Evolutionary conservation across 1,140 invertebrate genomes (phyloP), one percentile per base, ranked within the genome.

Genomic region (Leptinotarsa defecta): DNA sequence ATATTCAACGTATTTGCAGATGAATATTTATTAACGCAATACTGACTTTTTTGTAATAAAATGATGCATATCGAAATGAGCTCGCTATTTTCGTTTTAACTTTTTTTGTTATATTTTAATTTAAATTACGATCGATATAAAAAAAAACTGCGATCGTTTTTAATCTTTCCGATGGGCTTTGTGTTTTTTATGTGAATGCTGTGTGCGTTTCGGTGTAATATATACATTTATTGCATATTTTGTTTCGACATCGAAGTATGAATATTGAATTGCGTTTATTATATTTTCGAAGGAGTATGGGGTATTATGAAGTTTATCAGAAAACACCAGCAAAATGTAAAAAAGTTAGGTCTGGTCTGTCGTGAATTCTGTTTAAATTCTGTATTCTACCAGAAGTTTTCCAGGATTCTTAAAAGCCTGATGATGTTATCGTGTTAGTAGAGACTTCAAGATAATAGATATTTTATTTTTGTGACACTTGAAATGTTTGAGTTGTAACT

Each of bases 31-130:
- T 79, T 77, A 65, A 74, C 72, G 68, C 74, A 71, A 57, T 74
- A 76, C 78, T 74, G 78, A 76, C 69, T 76, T 79, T 79, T 79
- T 79, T 79, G 75, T 79, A 74, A 77, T 76, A 77, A 79, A 77
- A 77, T 77, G 78, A 77, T 77, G 78, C 78, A 77, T 77, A 79
- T 79, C 78, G 78, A 79, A 79, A 79, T 79, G 76, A 79, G 75
- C 70, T 67, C 65, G 72, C n/a, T 19, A 48, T 68, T 77, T 76
- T 73, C 67, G 68, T 77, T 76, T 76, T 17, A 65, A 49, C 11
- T 65, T 73, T 70, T 57, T 73, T 64, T 43, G 71, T 65, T 73
- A 73, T 65, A 73, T 73, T 73, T 65, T 73, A 73, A 73, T 73
- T 73, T 48, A 49, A 65, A 73, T 73, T 64, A 73, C 71, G 71